Evolutionary conservation across 1,140 invertebrate genomes (phyloP).

Genomic region (Drosophila nasuta): DNA sequence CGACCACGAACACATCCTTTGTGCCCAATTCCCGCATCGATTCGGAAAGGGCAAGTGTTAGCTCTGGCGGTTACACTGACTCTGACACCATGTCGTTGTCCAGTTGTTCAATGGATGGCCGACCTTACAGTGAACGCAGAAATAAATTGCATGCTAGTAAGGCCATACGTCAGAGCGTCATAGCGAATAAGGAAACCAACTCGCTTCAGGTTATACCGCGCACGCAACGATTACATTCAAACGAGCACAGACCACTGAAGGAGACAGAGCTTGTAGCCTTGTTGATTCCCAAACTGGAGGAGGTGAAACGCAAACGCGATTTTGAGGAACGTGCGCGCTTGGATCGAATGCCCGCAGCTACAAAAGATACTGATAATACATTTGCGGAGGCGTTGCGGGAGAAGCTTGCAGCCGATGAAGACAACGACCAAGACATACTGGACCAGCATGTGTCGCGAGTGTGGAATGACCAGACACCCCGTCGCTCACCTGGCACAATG

Average conservation of each 20-base stretch:
- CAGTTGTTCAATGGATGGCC: conserved; percentile 92
- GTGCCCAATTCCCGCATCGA: conserved; percentile 96
- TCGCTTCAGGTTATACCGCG: conserved; percentile 89
- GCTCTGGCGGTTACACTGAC: conserved; percentile 94
- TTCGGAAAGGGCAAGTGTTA: conserved; percentile 95
- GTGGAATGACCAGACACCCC: conserved; percentile 94
- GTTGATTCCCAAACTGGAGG: conserved; percentile 92
- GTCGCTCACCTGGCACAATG: conserved; percentile 88
- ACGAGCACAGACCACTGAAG: conserved; percentile 89
- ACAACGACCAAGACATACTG: conserved; percentile 94
- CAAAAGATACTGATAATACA: conserved; percentile 83
- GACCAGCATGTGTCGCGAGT: conserved; percentile 96
- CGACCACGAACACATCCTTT: conserved; percentile 91
- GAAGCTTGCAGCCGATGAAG: conserved; percentile 90
- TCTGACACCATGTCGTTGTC: conserved; percentile 95
- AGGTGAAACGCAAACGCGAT: conserved; percentile 90
- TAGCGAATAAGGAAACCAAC: conserved; percentile 85
- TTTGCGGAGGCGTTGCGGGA: conserved; percentile 90
- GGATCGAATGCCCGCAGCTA: conserved; percentile 86
- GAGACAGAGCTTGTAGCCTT: conserved; percentile 91
- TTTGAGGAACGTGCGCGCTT: conserved; percentile 89
- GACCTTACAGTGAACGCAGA: conserved; percentile 86
- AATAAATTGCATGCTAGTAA: conserved; percentile 86
- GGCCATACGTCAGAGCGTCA: conserved; percentile 86
- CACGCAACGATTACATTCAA: conserved; percentile 90